Evolutionary conservation across 2,797 vertebrate genomes (phyloP), one percentile per base, ranked within the genome.

Genomic region (Enoplosus armatus): DNA sequence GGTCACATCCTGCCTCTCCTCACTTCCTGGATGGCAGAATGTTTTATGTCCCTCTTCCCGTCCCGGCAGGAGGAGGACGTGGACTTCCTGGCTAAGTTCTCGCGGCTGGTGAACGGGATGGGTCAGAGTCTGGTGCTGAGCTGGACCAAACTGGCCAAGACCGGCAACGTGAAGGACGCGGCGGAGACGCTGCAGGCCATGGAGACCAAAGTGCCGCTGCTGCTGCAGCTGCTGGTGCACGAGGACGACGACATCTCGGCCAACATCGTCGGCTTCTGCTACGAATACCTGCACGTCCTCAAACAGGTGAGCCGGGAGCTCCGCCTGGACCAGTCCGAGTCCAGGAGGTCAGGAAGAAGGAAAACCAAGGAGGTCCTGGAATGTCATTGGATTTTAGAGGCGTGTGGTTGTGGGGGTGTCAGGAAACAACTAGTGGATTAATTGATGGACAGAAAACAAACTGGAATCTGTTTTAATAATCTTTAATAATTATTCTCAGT

Each of bases 41-140:
- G 35, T 70, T 54, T 33, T 15, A 18, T 15, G 14, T 24, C 33
- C 50, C 64, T 41, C 51, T 60, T 64, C 74, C 55, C 18, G 59
- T 61, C 51, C 31, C 18, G 2, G 26, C 87, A 99, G 98, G 98
- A 99, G 91, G 98, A 99, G 89, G 97, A 99, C 79, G 98, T 99
- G 87, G 98, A 99, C 94, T 99, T 99, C 91, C 95, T 99, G 82
- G 98, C 98, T 35, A 97, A 98, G 90, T 99, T 99, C 92, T 99
- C 98, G 0, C 97, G 98, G 51, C 94, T 99, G 87, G 95, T 99
- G 58, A 99, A 99, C 77, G 98, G 98, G 50, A 99, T 99, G 97
- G 98, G 98, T 26, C 98, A 99, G 95, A 97, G 97, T 22, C 91
- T 99, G 89, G 97, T 99, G 87, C 88, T 97, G 83, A 99, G 98